Evolutionary conservation across 92 coral and sea anemone genomes (phyloP).

Genomic region (Pocillopora meandrina): DNA sequence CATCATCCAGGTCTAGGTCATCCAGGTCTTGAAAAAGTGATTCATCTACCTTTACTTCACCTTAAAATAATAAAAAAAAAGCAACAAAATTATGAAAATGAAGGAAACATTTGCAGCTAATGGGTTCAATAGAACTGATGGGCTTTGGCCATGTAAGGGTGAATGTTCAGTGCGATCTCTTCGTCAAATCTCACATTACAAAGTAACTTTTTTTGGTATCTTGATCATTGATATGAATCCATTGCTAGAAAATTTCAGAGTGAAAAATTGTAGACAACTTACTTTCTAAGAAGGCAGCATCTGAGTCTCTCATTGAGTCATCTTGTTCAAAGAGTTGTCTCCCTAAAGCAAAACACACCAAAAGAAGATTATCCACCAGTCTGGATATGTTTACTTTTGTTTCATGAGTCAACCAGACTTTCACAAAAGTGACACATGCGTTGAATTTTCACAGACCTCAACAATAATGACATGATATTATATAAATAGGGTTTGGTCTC

Average conservation of each 20-base stretch:
- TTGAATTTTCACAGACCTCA: no score
- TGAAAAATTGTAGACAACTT: conserved; percentile 15
- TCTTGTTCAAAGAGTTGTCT: conserved; percentile 92
- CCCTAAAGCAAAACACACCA: conserved; percentile 50
- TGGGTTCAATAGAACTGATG: no score
- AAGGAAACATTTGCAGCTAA: not conserved
- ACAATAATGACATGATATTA: no score
- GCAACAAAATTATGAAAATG: not conserved
- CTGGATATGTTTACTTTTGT: not conserved
- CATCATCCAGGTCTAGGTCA: conserved; percentile 93
- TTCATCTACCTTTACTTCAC: conserved; percentile 95
- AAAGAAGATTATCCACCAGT: not conserved
- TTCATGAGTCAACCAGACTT: no score
- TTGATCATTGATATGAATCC: no score
- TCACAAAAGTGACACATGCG: no score
- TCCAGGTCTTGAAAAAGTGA: conserved; percentile 95
- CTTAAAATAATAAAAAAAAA: conserved; percentile 26
- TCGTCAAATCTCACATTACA: no score
- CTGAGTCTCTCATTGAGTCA: conserved; percentile 78
- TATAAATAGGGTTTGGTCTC: no score
- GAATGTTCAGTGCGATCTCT: no score
- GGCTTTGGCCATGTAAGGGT: no score
- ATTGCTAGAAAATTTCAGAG: no score
- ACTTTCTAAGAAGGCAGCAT: conserved; percentile 94
- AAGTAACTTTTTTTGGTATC: no score